phyloP scores from a whole-genome alignment of 2,888 invertebrate genomes.

The Noctua fimbriata region DNA sequence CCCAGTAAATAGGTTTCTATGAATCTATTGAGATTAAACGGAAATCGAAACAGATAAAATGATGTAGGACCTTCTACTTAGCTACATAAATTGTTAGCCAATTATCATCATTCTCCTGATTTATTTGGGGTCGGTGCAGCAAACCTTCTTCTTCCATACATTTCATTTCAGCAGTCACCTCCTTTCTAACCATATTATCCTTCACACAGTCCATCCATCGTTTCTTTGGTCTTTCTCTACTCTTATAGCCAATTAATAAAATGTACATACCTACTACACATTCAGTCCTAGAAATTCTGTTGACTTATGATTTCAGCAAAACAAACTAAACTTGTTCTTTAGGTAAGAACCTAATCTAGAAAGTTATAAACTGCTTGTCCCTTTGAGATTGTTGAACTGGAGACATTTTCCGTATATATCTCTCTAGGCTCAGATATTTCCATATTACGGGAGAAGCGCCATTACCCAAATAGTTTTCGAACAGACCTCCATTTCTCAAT shows the following conservation, averaged over 20 bases:
- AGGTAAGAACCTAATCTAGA: slow-evolving; percentile 9
- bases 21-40: slow-evolving; percentile 50
- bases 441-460: not conserved
- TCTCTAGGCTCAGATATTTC: not conserved
- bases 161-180: too few relatives aligned
- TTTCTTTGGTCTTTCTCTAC: too few relatives aligned
- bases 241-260: not conserved
- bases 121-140: not conserved
- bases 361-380: slow-evolving; percentile 19
- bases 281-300: slow-evolving; percentile 46
- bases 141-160: too few relatives aligned
- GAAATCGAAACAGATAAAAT: slow-evolving; percentile 40
- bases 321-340: slow-evolving; percentile 46
- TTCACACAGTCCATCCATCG: too few relatives aligned
- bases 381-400: not conserved
- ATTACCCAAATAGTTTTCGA: too few relatives aligned
- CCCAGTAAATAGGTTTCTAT: slow-evolving; percentile 57
- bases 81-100: slow-evolving; percentile 1
- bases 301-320: slow-evolving; percentile 66
- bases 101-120: not conserved
- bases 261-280: not conserved
- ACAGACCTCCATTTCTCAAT: too few relatives aligned
- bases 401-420: not conserved
- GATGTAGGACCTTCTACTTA: slow-evolving; percentile 6
- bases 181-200: too few relatives aligned